phyloP scores from a whole-genome alignment of 2,797 vertebrate genomes.

The Chaetodon trifasciatus region DNA sequence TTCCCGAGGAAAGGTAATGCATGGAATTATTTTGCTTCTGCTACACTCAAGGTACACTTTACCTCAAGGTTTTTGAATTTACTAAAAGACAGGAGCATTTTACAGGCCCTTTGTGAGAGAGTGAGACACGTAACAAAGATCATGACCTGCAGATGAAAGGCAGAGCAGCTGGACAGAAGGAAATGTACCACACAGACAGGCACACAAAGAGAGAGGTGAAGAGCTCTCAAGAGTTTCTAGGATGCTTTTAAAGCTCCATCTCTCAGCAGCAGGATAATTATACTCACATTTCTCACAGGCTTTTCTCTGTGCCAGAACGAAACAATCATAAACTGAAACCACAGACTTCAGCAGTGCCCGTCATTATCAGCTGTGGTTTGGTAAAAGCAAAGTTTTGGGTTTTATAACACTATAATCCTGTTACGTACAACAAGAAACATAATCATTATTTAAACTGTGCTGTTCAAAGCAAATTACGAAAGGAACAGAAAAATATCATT shows the following conservation, averaged over 20 bases:
- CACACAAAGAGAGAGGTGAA: not conserved
- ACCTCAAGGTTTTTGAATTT: not conserved
- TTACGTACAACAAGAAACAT: not conserved
- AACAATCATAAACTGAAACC: slow-evolving; percentile 28
- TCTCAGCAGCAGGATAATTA: slow-evolving; percentile 48
- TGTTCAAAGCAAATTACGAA: not conserved
- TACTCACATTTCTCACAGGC: slow-evolving; percentile 9
- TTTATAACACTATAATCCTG: slow-evolving; percentile 3
- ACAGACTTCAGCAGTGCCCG: slow-evolving; percentile 15
- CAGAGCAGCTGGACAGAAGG: slow-evolving; percentile 22
- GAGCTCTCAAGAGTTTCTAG: slow-evolving; percentile 44
- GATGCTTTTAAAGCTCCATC: slow-evolving; percentile 60
- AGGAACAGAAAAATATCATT: not conserved
- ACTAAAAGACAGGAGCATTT: slow-evolving; percentile 16
- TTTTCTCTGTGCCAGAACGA: slow-evolving; percentile 22
- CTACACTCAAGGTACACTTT: not conserved
- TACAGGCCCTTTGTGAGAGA: not conserved
- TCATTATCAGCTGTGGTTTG: slow-evolving; percentile 13
- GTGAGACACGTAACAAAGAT: slow-evolving; percentile 15
- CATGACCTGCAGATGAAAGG: slow-evolving; percentile 42
- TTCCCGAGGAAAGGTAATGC: not conserved
- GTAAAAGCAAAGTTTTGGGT: slow-evolving; percentile 31
- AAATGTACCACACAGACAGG: slow-evolving; percentile 19
- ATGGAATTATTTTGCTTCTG: not conserved
- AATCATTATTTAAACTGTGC: not conserved